These are phyloP conservation scores for Tiliacea citrago DNA, from an alignment of 2,888 invertebrate species.

Conservation along the genomic window DNA sequence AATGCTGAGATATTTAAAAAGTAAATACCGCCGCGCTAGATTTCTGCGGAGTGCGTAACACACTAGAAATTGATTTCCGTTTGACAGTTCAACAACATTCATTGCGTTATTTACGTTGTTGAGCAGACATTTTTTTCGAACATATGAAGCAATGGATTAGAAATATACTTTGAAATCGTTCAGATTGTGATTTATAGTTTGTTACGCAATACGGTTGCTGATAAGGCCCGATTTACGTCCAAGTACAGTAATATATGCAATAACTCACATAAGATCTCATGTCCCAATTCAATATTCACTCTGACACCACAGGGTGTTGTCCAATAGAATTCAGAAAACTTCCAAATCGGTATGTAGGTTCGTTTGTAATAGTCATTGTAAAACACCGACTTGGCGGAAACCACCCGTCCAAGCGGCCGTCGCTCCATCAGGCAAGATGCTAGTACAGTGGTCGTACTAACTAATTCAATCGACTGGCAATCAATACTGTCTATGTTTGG, in stretches of 20 bases:
- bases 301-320: neutral
- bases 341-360: constrained; percentile 6
- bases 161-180: no score
- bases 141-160: no score
- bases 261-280: constrained; percentile 41
- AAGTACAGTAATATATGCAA: neutral
- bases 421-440: constrained; percentile 37
- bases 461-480: constrained; percentile 59
- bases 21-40: no score
- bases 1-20: no score
- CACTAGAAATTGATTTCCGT: no score
- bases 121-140: no score
- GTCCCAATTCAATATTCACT: neutral
- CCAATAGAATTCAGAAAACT: neutral
- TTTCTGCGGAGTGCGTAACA: no score
- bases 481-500: constrained; percentile 61
- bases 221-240: neutral
- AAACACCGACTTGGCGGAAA: neutral
- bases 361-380: constrained; percentile 18
- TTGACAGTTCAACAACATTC: no score
- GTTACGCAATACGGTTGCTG: no score
- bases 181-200: no score
- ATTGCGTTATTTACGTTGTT: no score
- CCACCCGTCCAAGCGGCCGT: constrained; percentile 11
- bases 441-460: constrained; percentile 49